Evolutionary conservation across 2,113 vertebrate species (phyloP), one percentile per base, ranked within the genome.

Genomic region (Aix galericulata): DNA sequence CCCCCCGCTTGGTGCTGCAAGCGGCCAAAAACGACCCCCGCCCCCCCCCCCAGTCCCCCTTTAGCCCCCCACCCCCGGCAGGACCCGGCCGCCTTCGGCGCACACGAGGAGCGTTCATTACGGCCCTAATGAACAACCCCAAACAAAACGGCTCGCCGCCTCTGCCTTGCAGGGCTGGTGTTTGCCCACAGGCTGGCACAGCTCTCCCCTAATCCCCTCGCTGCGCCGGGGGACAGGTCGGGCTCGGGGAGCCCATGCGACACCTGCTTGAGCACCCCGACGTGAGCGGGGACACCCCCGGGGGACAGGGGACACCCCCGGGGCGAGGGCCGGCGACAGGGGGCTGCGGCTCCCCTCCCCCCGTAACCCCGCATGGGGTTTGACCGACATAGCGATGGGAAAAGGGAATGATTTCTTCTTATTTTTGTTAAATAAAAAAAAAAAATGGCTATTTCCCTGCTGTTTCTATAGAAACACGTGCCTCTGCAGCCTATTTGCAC

Each of bases 71-170:
- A 48, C 46, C 20, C 46, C 46, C 20, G 46, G 20, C 46, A 48
- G 46, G 46, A 48, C 46, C 46, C 46, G 46, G 46, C 46, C 46
- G 46, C 46, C 46, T 48, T 48, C 46, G 46, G 46, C 46, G 46
- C 46, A 48, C 46, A 48, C 46, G 46, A 48, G 46, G 46, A 11
- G 46, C 20, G 46, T 48, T 48, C 46, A 48, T 48, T 48, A 48
- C 9, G 46, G 46, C 46, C 46, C 46, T 48, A 48, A 48, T 48
- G 46, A 48, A 11, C 46, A 48, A 22, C 46, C 20, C 46, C 95
- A 76, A 93, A 91, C 94, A 96, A 94, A 96, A 92, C 53, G 88
- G 36, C 88, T 93, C 92, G 84, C 87, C 75, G 85, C 55, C 80
- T 79, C 75, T 46, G 85, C 89, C 86, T 32, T 64, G 79, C 21